Percentiles rank a stretch among this genome's conserved stretches.
These are phyloP conservation scores for Vicugna pacos DNA, from an alignment of 2,113 vertebrate species.

Conservation along the genomic window DNA sequence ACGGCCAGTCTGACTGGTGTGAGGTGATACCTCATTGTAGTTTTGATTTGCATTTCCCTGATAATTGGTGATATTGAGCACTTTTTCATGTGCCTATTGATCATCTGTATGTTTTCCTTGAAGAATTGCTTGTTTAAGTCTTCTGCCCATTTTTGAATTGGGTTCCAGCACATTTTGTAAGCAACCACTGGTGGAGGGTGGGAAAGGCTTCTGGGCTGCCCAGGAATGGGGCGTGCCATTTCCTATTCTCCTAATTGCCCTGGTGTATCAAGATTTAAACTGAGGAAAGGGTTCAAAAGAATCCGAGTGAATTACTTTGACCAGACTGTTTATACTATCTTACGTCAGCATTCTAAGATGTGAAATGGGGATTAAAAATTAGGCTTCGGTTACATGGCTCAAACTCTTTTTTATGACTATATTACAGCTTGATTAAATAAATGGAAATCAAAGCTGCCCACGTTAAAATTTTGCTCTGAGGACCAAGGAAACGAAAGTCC, in stretches of 20 bases:
- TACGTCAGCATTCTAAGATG: background rate
- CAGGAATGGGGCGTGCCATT: background rate
- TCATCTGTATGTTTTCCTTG: too few relatives aligned
- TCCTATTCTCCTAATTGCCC: background rate
- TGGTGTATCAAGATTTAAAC: background rate
- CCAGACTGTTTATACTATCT: background rate
- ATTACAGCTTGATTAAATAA: background rate
- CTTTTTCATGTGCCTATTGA: too few relatives aligned
- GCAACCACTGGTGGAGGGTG: background rate
- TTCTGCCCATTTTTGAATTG: too few relatives aligned
- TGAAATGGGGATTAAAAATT: background rate
- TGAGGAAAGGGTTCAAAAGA: background rate
- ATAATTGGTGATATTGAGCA: too few relatives aligned
- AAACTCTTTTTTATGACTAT: background rate
- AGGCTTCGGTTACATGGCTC: background rate
- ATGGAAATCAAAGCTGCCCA: background rate
- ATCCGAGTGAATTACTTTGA: background rate
- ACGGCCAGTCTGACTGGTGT: too few relatives aligned
- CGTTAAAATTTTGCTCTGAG: background rate
- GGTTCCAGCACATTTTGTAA: background rate
- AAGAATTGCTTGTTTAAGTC: too few relatives aligned
- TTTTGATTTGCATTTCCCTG: too few relatives aligned
- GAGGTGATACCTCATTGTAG: too few relatives aligned
- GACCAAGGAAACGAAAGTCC: background rate
- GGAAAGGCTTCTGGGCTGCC: background rate